Evolutionary conservation across 2,888 invertebrate genomes (phyloP).

Genomic region (Drosophila bunnanda): DNA sequence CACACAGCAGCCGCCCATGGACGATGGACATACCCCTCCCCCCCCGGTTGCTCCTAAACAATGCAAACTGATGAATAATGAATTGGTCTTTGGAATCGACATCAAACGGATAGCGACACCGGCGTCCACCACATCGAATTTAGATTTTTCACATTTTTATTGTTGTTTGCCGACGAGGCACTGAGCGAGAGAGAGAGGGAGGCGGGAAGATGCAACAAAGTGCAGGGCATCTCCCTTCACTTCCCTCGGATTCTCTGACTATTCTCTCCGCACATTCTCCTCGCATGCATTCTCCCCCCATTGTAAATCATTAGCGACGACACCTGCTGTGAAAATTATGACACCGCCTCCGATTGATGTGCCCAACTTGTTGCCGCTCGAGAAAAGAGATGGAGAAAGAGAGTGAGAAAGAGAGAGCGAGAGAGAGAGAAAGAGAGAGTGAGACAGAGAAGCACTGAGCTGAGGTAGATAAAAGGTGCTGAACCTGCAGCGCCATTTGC

Average conservation of each 20-base stretch:
- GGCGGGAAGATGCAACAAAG: conserved; percentile 16
- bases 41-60: background rate
- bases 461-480: conserved; percentile 68
- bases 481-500: conserved; percentile 72
- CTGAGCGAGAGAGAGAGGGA: background rate
- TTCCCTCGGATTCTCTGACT: conserved; percentile 16
- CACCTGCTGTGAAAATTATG: conserved; percentile 84
- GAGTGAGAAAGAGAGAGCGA: background rate
- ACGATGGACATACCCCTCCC: background rate
- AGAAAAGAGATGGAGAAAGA: conserved; percentile 10
- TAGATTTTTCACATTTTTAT: conserved; percentile 62
- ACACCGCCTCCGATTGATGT: conserved; percentile 82
- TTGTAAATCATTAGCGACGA: conserved; percentile 80
- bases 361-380: conserved; percentile 75
- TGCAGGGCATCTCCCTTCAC: conserved; percentile 61
- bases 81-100: conserved; percentile 78
- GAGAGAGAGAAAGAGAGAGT: background rate
- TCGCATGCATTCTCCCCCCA: conserved; percentile 8
- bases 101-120: conserved; percentile 40
- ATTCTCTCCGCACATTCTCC: conserved; percentile 5
- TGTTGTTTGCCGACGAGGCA: conserved; percentile 62
- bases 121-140: conserved; percentile 69
- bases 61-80: conserved; percentile 72
- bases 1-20: conserved; percentile 10
- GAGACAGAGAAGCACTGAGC: conserved; percentile 2